phyloP scores from a whole-genome alignment of 2,888 invertebrate genomes.

The Caenorhabditis afra region DNA sequence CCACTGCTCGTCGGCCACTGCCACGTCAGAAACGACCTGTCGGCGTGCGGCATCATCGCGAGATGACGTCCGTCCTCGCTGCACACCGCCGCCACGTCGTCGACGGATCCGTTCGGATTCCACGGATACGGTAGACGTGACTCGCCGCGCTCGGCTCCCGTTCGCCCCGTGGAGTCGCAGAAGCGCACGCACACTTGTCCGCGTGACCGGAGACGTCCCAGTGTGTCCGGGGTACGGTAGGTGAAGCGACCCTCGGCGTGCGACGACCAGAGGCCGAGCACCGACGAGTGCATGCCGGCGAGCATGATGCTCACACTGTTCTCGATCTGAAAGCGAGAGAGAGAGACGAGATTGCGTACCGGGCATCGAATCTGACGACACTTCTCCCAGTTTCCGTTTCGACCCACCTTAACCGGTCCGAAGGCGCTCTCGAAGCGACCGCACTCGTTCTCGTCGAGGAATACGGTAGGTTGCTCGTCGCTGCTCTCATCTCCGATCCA shows the following conservation, averaged over 20 bases:
- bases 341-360: background rate
- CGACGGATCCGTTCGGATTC: constrained; percentile 91
- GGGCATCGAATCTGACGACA: background rate
- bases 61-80: constrained; percentile 93
- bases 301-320: constrained; percentile 86
- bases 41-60: constrained; percentile 99
- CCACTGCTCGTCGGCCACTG: constrained; percentile 87
- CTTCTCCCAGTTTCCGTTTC: too few species aligned
- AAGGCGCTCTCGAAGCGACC: constrained; percentile 91
- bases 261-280: constrained; percentile 95
- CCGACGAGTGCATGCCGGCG: constrained; percentile 89
- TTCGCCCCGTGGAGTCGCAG: constrained; percentile 88
- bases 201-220: constrained; percentile 81
- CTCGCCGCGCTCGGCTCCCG: constrained; percentile 83
- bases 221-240: constrained; percentile 81
- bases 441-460: constrained; percentile 89
- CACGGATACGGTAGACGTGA: constrained; percentile 86
- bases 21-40: constrained; percentile 88
- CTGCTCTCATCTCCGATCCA: constrained; percentile 85
- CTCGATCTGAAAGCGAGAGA: constrained; percentile 58
- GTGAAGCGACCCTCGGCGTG: constrained; percentile 91
- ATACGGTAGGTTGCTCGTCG: constrained; percentile 64
- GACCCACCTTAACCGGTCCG: constrained; percentile 86
- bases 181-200: constrained; percentile 89
- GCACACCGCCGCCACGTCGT: constrained; percentile 91